phyloP scores from a whole-genome alignment of 2,888 invertebrate genomes.

The Stenolophus ochropezus region DNA sequence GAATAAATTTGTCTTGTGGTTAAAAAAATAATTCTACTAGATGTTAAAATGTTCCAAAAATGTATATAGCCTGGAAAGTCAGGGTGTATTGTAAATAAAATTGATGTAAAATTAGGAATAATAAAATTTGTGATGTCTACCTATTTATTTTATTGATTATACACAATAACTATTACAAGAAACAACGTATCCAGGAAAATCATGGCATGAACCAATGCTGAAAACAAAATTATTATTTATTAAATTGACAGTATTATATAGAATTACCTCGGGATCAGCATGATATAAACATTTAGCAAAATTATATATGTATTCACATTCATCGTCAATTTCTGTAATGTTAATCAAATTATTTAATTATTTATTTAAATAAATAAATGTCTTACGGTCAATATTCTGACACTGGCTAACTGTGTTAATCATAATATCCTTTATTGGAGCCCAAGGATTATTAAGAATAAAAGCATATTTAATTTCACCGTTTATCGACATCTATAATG shows the following conservation, averaged over 20 bases:
- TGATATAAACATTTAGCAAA: conserved; percentile 67
- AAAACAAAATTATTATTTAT: conserved; percentile 49
- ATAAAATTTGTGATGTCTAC: conserved; percentile 7
- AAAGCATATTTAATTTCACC: conserved; percentile 67
- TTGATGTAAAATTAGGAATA: conserved; percentile 1
- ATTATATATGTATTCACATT: conserved; percentile 68
- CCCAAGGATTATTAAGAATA: conserved; percentile 66
- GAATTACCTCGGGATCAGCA: conserved; percentile 67
- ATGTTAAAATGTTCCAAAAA: background rate
- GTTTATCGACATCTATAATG: conserved; percentile 65
- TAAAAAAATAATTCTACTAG: too few relatives aligned
- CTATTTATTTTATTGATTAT: background rate
- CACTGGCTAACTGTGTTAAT: conserved; percentile 67
- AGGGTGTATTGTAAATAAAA: conserved; percentile 34
- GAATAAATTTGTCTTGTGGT: too few relatives aligned
- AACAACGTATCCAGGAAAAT: background rate
- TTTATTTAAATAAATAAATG: background rate
- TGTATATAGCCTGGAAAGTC: conserved; percentile 5
- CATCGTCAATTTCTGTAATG: conserved; percentile 65
- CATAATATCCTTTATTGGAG: conserved; percentile 66
- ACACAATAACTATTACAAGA: background rate
- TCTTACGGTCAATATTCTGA: conserved; percentile 66
- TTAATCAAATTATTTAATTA: background rate
- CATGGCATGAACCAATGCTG: conserved; percentile 61
- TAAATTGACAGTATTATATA: background rate